These are phyloP conservation scores for Rhinopomastus cyanomelas DNA, from an alignment of 2,113 vertebrate species.

Conservation along the genomic window DNA sequence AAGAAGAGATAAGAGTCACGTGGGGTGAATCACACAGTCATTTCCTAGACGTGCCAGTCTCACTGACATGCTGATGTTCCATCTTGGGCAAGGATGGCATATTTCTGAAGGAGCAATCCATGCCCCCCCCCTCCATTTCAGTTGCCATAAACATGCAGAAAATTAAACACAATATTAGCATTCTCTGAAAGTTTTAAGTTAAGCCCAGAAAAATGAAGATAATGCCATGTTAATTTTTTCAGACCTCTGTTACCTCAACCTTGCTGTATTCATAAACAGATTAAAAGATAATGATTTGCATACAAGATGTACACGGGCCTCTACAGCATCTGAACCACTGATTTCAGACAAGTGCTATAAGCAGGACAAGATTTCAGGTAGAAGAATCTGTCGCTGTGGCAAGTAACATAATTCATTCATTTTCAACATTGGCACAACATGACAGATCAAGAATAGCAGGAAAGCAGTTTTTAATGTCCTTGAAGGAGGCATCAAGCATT, in stretches of 20 bases:
- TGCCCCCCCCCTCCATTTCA: rapidly evolving
- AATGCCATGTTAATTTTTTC: conserved; percentile 62
- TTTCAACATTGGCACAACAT: conserved; percentile 24
- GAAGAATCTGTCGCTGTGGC: conserved; percentile 19
- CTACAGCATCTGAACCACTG: conserved; percentile 32
- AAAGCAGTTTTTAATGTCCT: neutral
- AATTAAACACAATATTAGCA: neutral
- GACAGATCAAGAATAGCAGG: conserved; percentile 11
- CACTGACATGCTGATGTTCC: rapidly evolving
- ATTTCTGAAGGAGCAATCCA: neutral
- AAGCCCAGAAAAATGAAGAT: neutral
- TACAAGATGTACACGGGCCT: conserved; percentile 37
- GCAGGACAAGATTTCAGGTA: conserved; percentile 38
- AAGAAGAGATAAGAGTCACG: neutral
- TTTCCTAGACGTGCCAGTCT: neutral
- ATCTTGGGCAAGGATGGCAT: neutral
- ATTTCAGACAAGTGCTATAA: conserved; percentile 17
- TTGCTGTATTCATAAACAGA: conserved; percentile 50
- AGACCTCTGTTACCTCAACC: conserved; percentile 44
- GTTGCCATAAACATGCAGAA: neutral
- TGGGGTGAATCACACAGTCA: neutral
- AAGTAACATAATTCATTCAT: conserved; percentile 25
- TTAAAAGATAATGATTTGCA: conserved; percentile 62
- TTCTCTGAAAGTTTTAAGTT: conserved; percentile 15
- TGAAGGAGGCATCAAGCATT: conserved; percentile 43